Conservation (phyloP, 2,113 vertebrate species). For the Electrona antarctica region DNA sequence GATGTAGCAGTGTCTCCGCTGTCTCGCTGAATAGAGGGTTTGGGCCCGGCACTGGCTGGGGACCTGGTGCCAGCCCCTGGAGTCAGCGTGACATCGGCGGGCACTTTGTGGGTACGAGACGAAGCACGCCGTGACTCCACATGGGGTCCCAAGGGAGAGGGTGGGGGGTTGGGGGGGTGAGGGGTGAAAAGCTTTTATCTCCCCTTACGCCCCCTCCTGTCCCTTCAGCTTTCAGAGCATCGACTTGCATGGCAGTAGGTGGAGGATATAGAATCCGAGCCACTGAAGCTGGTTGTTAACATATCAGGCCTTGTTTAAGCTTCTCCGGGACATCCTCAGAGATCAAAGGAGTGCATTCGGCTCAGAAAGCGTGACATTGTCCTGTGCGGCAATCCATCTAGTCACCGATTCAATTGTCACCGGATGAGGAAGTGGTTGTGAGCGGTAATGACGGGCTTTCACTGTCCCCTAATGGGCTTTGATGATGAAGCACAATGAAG, state of each 20-base stretch:
- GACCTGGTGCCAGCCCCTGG: conserved; percentile 70
- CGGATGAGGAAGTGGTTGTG: conserved; percentile 70
- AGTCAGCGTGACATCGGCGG: conserved; percentile 60
- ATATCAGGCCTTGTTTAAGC: conserved; percentile 66
- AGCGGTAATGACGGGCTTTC: conserved; percentile 60
- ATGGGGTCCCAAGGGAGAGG: conserved; percentile 48
- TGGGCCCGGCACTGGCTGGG: conserved; percentile 56
- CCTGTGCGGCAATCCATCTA: conserved; percentile 68
- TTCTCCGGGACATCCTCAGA: conserved; percentile 66
- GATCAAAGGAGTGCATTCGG: conserved; percentile 73
- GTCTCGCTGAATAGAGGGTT: conserved; percentile 72
- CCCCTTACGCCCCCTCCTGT: conserved; percentile 17
- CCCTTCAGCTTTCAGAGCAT: conserved; percentile 23
- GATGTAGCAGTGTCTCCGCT: conserved; percentile 68
- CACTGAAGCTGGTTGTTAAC: conserved; percentile 71
- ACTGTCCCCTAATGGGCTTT: conserved; percentile 71
- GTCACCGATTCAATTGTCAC: conserved; percentile 67
- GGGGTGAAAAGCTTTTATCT: conserved; percentile 71
- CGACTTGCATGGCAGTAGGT: conserved; percentile 63
- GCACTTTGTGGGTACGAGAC: conserved; percentile 64
- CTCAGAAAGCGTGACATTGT: conserved; percentile 68
- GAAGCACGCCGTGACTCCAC: conserved; percentile 53
- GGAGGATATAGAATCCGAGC: conserved; percentile 59
- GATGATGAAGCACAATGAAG: conserved; percentile 68
- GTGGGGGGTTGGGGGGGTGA: background rate